Evolutionary conservation across 2,888 invertebrate species (phyloP).

Genomic region (Calameuta idolon): DNA sequence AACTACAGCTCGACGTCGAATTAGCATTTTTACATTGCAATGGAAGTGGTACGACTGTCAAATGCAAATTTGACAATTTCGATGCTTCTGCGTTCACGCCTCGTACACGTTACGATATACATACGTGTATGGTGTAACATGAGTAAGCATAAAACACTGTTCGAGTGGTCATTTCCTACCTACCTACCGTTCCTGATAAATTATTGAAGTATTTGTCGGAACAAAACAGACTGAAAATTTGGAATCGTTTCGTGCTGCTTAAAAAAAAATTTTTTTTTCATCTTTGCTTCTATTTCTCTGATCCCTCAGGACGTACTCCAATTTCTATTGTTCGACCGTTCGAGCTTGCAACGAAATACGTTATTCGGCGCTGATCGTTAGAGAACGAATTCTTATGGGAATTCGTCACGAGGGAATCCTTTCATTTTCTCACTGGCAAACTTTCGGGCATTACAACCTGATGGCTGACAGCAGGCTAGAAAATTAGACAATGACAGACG

Average conservation of each 20-base stretch:
- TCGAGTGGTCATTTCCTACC: not conserved
- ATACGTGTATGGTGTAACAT: not conserved
- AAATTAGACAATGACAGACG: not conserved
- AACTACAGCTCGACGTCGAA: not conserved
- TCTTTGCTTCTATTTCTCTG: not conserved
- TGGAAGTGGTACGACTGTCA: not conserved
- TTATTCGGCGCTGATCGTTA: not conserved
- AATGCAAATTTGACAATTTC: not conserved
- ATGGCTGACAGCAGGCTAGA: not conserved
- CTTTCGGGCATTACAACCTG: not conserved
- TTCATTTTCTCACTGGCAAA: not conserved
- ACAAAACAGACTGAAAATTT: not conserved
- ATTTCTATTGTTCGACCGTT: not conserved
- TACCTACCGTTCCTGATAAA: not conserved
- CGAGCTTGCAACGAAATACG: not conserved
- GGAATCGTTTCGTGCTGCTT: not conserved
- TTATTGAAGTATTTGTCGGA: not conserved
- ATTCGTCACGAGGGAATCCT: not conserved
- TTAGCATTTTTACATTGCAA: not conserved
- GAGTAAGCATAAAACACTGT: not conserved
- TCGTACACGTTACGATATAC: not conserved
- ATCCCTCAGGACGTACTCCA: not conserved
- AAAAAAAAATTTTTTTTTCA: not conserved
- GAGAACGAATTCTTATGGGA: not conserved
- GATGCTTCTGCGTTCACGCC: conserved; percentile 20